Percentiles rank a stretch among this genome's conserved stretches.
phyloP scores from a whole-genome alignment of 2,113 vertebrate species.

The Hyaena hyaena region DNA sequence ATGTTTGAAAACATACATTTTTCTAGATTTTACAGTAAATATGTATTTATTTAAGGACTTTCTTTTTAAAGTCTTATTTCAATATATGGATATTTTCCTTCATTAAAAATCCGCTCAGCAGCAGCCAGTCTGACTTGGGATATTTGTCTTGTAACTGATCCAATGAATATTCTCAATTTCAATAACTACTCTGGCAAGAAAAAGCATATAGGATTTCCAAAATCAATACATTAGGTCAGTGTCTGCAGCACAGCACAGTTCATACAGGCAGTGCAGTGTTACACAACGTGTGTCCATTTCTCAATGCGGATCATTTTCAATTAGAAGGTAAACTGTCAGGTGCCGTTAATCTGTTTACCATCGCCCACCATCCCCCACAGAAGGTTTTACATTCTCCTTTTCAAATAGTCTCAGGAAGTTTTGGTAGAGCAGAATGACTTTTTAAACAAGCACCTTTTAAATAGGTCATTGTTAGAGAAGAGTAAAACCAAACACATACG shows the following conservation, averaged over 20 bases:
- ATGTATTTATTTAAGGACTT: constrained; percentile 28
- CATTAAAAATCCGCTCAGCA: constrained; percentile 69
- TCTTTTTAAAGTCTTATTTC: constrained; percentile 52
- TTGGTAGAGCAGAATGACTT: not conserved
- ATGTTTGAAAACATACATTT: constrained; percentile 33
- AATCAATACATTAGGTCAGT: constrained; percentile 69
- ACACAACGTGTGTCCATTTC: not conserved
- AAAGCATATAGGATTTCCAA: constrained; percentile 60
- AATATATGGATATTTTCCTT: constrained; percentile 61
- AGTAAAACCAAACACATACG: not conserved
- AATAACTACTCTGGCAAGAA: constrained; percentile 66
- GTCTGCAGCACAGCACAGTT: not conserved
- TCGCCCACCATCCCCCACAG: not conserved
- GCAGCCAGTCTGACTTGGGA: constrained; percentile 50
- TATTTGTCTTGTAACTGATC: constrained; percentile 71
- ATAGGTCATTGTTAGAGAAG: not conserved
- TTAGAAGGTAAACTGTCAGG: constrained; percentile 37
- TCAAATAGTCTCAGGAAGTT: constrained; percentile 39
- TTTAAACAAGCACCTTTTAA: constrained; percentile 48
- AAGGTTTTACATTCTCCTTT: constrained; percentile 42
- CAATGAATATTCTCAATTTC: constrained; percentile 70
- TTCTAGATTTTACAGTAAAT: constrained; percentile 52
- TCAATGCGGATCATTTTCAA: not conserved
- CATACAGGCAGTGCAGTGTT: not conserved
- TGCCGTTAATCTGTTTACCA: not conserved